A percentile compares a stretch with the other conserved stretches of the same genome.
Evolutionary conservation across 2,797 vertebrate species (phyloP).

Genomic region (Heteromormyrus szaboi): DNA sequence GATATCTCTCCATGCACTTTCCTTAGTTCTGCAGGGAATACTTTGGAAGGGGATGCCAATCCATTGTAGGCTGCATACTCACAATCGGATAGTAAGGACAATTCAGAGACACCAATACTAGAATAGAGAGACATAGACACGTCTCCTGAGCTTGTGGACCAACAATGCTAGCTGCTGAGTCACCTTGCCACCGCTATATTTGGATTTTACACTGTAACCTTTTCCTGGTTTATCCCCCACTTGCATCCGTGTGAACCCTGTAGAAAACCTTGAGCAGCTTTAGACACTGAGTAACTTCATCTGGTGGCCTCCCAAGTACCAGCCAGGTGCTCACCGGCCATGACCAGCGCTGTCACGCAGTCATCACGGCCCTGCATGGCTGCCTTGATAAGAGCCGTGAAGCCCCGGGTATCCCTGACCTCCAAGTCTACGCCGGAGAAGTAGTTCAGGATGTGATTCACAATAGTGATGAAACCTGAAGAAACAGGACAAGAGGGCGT

Average conservation of each 20-base stretch:
- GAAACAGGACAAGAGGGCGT: background rate
- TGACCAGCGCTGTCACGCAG: slow-evolving; percentile 67
- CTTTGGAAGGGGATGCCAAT: background rate
- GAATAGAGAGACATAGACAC: background rate
- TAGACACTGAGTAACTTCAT: background rate
- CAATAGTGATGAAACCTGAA: slow-evolving; percentile 67
- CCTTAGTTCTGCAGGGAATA: background rate
- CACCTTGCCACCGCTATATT: background rate
- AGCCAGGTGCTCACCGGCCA: slow-evolving; percentile 55
- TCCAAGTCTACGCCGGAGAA: slow-evolving; percentile 67
- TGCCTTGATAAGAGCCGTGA: slow-evolving; percentile 82
- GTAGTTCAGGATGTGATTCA: slow-evolving; percentile 80
- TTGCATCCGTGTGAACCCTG: background rate
- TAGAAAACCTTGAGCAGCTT: background rate
- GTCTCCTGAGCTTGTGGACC: background rate
- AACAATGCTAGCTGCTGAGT: background rate
- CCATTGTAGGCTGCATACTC: background rate
- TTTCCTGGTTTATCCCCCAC: background rate
- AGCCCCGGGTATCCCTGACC: slow-evolving; percentile 65
- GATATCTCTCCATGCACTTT: background rate
- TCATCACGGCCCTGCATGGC: slow-evolving; percentile 67
- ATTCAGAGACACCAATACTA: background rate
- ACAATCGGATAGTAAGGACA: background rate
- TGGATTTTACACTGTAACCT: background rate
- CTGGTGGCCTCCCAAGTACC: background rate